Base-by-base conservation (phyloP, 2,888 invertebrate species). In the Tachina lurida region DNA sequence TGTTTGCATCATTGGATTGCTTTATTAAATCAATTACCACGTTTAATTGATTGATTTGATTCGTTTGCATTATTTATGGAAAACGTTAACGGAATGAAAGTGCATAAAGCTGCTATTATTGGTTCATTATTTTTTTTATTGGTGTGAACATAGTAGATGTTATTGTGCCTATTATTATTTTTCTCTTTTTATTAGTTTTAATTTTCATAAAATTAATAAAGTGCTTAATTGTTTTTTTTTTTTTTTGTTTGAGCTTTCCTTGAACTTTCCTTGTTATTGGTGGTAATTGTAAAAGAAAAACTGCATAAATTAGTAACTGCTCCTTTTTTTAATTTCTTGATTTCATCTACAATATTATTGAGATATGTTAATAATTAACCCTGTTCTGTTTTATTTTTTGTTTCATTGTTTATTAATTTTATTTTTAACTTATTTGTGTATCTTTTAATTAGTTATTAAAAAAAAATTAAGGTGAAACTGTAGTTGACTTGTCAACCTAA, bases 81-180 rank as follows among this genome's bases (percentile, higher is more conserved):
- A 85, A 84, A 54, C 31, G 9, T 78, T 68, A 62, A 75, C 75
- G 75, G 68, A 84, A 73, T 73, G 19, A 77, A 83, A 80, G 90
- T 91, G 91, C 91, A 91, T 90, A 91, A 91, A 89, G 88, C 91
- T 90, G 89, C 91, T 88, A 90, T 88, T 88, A 90, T 88, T 90
- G 88, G 87, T 87, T 65, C 87, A 87, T 84, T 22, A n/a, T 22
- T 31, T 31, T 88, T 83, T 77, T 81, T 54, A 31, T n/a, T 54
- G 49, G 84, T 88, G 82, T 87, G 84, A 84, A 86, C 87, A 87
- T 87, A 87, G 89, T 88, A 87, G 89, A 90, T 88, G 68, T 62
- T 89, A 90, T 90, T 90, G 91, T 91, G 90, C 89, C 88, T 74
- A 17, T 47, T 65, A 52, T 39, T 49, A 15, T 52, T 49, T 41